phyloP scores from a whole-genome alignment of 2,888 invertebrate genomes.

The Hydriomena furcata region DNA sequence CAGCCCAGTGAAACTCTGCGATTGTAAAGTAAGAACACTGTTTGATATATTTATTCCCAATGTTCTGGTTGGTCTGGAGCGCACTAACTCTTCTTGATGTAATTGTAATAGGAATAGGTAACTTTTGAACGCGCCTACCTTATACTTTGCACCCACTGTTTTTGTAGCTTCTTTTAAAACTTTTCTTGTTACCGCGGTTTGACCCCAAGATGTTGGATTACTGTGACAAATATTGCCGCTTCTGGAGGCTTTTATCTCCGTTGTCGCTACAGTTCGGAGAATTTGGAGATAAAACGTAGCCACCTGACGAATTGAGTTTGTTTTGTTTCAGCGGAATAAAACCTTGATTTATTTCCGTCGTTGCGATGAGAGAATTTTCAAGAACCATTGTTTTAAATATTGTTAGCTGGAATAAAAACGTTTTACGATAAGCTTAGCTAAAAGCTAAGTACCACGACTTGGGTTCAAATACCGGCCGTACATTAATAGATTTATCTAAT shows the following conservation, averaged over 20 bases:
- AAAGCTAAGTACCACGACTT: too few relatives aligned
- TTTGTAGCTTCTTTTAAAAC: slow-evolving; percentile 42
- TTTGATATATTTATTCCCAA: slow-evolving; percentile 60
- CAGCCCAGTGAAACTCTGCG: neutral
- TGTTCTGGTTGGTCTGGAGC: slow-evolving; percentile 52
- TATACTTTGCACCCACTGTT: slow-evolving; percentile 32
- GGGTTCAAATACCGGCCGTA: too few relatives aligned
- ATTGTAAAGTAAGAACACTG: slow-evolving; percentile 34
- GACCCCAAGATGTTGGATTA: slow-evolving; percentile 48
- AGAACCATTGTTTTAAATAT: too few relatives aligned
- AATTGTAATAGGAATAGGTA: slow-evolving; percentile 54
- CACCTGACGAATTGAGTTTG: slow-evolving; percentile 25
- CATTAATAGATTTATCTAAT: too few relatives aligned
- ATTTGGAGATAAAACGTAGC: slow-evolving; percentile 21
- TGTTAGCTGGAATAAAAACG: too few relatives aligned
- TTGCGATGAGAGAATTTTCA: neutral
- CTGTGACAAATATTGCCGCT: slow-evolving; percentile 43
- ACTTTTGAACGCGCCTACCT: slow-evolving; percentile 63
- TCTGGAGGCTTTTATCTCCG: slow-evolving; percentile 25
- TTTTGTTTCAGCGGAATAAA: slow-evolving; percentile 21
- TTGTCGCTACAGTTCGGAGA: slow-evolving; percentile 15
- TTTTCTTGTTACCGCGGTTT: slow-evolving; percentile 58
- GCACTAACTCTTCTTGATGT: slow-evolving; percentile 63
- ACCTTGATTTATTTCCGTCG: slow-evolving; percentile 14
- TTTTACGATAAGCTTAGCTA: too few relatives aligned